phyloP scores from a whole-genome alignment of 2,888 invertebrate species.

The Pseudanteris insignis region DNA sequence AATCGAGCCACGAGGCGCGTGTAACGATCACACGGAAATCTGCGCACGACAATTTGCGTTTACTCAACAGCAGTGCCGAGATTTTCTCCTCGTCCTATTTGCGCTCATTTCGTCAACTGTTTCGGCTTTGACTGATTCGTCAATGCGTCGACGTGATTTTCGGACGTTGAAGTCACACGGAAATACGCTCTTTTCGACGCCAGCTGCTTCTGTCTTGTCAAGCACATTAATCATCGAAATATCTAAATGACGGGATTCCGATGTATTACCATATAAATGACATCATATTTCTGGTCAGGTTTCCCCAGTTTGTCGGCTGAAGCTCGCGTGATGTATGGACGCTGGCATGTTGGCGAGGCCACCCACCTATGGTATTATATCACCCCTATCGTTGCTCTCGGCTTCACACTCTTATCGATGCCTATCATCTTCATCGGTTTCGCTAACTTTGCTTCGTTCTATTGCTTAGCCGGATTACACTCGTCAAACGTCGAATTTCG shows the following conservation, averaged over 20 bases:
- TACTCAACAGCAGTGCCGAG: constrained; percentile 25
- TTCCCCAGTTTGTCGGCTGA: constrained; percentile 65
- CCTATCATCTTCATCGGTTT: constrained; percentile 24
- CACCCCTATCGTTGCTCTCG: constrained; percentile 47
- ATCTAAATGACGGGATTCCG: constrained; percentile 68
- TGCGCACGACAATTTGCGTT: constrained; percentile 37
- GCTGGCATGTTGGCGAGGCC: constrained; percentile 64
- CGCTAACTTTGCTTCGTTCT: constrained; percentile 13
- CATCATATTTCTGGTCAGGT: constrained; percentile 68
- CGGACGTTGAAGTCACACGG: constrained; percentile 3
- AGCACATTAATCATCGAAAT: constrained; percentile 66
- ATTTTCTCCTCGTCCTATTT: constrained; percentile 17
- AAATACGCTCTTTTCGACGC: constrained; percentile 48
- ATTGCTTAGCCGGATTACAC: neutral
- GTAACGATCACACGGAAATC: constrained; percentile 24
- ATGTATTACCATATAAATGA: constrained; percentile 68
- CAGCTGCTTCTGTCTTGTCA: constrained; percentile 65
- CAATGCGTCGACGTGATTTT: too few relatives aligned
- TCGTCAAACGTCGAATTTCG: neutral
- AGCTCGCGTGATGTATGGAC: constrained; percentile 65
- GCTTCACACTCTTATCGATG: constrained; percentile 44
- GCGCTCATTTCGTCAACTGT: constrained; percentile 34
- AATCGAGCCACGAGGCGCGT: constrained; percentile 24
- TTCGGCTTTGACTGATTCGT: too few relatives aligned
- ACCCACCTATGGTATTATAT: constrained; percentile 47